Base-by-base conservation (phyloP, 2,888 invertebrate species). In the Muschampia plurimacula region DNA sequence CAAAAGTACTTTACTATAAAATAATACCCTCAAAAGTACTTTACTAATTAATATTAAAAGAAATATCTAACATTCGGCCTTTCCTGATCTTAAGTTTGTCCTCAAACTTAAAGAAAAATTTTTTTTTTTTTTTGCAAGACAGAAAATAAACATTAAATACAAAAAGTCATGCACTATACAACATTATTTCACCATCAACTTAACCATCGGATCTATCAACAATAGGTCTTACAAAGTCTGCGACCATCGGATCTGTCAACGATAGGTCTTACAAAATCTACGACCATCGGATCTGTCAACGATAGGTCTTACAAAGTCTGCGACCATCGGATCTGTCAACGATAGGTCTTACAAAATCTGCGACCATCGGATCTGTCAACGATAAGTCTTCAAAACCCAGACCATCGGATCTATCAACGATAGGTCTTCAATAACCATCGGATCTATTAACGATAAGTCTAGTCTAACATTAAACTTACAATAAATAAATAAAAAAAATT, bases 321-420 rank as follows among this genome's bases (percentile, higher is more conserved):
- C 2, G n/a, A 15, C 52, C 52, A 52, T 52, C 52, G 52, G 52
- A 52, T 52, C 52, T 52, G 7, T 52, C 52, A 52, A 52, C 52
- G 52, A 52, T 52, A 52, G 52, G 52, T 15, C n/a, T n/a, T 52
- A 5, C 9, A 41, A 2, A 41, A 1, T 4, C 10, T 41, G 2
- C 4, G 13, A 55, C 55, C 55, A 55, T 55, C 55, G 15, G 55
- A 55, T 55, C 55, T 55, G n/a, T 55, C 55, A 55, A 55, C 15
- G 55, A 55, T 55, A 55, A 22, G 55, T 22, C 12, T 55, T 10
- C 6, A 15, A 8, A 10, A 8, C 2, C 7, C 9, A 0, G 22
- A 22, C 22, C 15, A 55, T 22, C 55, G 9, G 22, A 55, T 22
- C 55, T 55, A 8, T 22, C 55, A 22, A 52, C 15, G 15, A 52